Evolutionary conservation across 1,140 invertebrate species (phyloP).

Genomic region (Ephestia elutella): DNA sequence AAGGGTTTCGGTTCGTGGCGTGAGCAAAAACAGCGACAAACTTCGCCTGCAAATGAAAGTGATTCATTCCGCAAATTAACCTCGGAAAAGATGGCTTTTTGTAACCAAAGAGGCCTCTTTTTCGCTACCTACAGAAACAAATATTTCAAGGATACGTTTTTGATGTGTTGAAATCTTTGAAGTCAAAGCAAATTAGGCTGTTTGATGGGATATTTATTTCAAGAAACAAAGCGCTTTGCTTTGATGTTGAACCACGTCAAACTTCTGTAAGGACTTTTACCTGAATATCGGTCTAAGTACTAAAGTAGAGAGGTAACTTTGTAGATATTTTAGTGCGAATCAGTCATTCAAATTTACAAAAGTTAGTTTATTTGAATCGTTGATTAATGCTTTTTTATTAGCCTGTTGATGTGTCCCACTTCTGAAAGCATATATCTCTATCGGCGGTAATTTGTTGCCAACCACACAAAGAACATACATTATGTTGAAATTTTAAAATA

Average conservation of each 20-base stretch:
- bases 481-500: too few species aligned
- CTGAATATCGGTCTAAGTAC: too few species aligned
- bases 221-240: not conserved
- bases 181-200: not conserved
- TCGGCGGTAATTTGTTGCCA: too few species aligned
- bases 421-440: too few species aligned
- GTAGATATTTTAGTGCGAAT: too few species aligned
- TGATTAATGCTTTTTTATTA: too few species aligned
- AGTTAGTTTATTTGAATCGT: too few species aligned
- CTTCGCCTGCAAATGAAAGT: conserved; percentile 36
- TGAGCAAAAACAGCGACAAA: conserved; percentile 34
- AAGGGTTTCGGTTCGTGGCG: conserved; percentile 19
- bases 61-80: conserved; percentile 43
- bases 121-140: conserved; percentile 1
- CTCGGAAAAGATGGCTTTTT: conserved; percentile 36
- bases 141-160: not conserved
- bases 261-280: too few species aligned
- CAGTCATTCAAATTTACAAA: too few species aligned
- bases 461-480: too few species aligned
- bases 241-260: not conserved
- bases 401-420: too few species aligned
- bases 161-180: not conserved
- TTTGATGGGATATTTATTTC: not conserved
- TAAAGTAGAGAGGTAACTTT: too few species aligned
- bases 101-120: conserved; percentile 16